Evolutionary conservation across 30 jellyfish, hydroid and myxozoan genomes (phyloP), one percentile per base, ranked within the genome.

Genomic region (Clytia hemisphaerica): DNA sequence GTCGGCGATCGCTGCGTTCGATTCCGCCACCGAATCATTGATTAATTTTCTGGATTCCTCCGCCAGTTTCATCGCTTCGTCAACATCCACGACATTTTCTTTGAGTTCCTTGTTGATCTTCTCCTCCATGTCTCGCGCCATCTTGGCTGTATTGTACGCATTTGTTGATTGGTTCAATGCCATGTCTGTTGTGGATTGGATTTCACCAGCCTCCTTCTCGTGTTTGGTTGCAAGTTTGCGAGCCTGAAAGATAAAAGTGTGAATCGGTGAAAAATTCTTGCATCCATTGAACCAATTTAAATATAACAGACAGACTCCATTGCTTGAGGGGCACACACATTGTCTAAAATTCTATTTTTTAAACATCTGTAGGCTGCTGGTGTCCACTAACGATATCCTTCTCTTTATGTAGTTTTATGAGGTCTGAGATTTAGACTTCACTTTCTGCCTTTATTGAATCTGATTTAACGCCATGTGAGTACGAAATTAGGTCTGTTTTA

Each of bases 141-240:
- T 65, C 58, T 53, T 76, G n/a, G 95, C 94, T 14, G 42, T 46
- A 4, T 61, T 67, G 73, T 72, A 66, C 7, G 95, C 98, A 19
- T 65, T 35, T 28, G 59, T 25, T 26, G 98, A 33, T 74, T 48
- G 64, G 35, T 81, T 69, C 42, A 19, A 71, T 1, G 98, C 95
- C 92, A 75, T 80, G 12, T 61, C 66, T 10, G 95, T 40, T 3
- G 82, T 76, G 68, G 32, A 42, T 24, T 77, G 19, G 35, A 82
- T 80, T n/a, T 65, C 72, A 70, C 12, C 67, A 0, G 98, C 67
- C 2, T 89, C 94, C 21, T 70, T 74, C 45, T 65, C 93, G 51
- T 80, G 95, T 37, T 66, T 70, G 40, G 76, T 92, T 21, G 98
- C 98, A 1, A 89, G 72, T 22, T 51, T 73, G 37, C 94, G 93